Base-by-base conservation (phyloP, 2,113 vertebrate species). In the Muscicapa adusta region DNA sequence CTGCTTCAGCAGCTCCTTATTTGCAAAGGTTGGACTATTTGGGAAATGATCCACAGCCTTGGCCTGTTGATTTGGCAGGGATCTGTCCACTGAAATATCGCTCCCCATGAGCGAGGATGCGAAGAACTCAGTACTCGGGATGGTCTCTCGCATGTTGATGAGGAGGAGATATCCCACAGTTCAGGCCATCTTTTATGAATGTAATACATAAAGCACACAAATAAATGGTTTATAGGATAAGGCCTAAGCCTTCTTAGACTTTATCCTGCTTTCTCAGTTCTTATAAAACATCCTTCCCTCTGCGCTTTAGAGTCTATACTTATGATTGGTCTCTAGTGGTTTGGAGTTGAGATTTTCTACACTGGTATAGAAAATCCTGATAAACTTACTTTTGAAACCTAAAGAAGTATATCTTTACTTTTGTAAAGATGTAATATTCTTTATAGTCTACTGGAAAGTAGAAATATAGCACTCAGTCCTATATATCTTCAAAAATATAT, bases 181-280 rank as follows among this genome's bases (percentile, higher is more conserved):
- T 57, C 58, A 85, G 43, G 19, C 12, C 25, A 18, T 48, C 40
- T 87, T 47, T 61, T 75, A 61, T 72, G 48, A 85, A 65, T 79
- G 50, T 34, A 57, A 36, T 14, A 38, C 8, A 66, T n/a, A 38
- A 88, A 90, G 78, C 38, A 66, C 56, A 70, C 24, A 70, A 77
- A 89, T 73, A 88, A 95, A 38, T 94, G 58, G 48, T 87, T 94
- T 84, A 72, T n/a, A 54, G 70, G 74, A 62, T 88, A 82, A 89
- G 14, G 45, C 42, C 20, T 73, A 80, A 89, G 38, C 33, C 36
- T 18, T 38, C 66, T 91, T 83, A 93, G 54, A 58, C 68, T 47
- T 34, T 8, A 68, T 76, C 68, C 50, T 75, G 57, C 43, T 63
- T 71, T 93, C 63, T 91, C 11, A 1, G 58, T 62, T 65, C 38